Evolutionary conservation across 2,888 invertebrate genomes (phyloP).

Genomic region (Epistrophe grossulariae): DNA sequence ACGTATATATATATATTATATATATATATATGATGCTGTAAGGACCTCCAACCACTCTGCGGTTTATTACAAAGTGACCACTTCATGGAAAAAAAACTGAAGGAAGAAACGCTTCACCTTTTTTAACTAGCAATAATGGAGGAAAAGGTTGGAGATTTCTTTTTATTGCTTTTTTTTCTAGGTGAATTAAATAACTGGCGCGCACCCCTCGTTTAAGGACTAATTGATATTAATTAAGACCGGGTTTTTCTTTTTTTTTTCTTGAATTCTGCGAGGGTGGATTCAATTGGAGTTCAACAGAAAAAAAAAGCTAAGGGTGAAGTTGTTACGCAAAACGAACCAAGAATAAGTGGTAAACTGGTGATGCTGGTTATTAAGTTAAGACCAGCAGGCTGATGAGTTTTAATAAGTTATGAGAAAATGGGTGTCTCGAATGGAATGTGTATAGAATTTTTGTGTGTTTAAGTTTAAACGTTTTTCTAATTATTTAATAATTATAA

Average conservation of each 20-base stretch:
- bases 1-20: background rate
- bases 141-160: slow-evolving; percentile 15
- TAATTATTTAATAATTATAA: background rate
- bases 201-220: slow-evolving; percentile 68
- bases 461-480: background rate
- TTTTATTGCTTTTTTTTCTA: slow-evolving; percentile 15
- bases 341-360: slow-evolving; percentile 8
- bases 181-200: slow-evolving; percentile 53
- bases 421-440: background rate
- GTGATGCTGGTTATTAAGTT: background rate
- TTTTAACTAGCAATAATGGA: background rate
- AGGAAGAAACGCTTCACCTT: slow-evolving; percentile 43
- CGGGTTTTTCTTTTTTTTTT: slow-evolving; percentile 42
- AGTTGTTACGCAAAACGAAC: slow-evolving; percentile 42
- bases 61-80: slow-evolving; percentile 75
- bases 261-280: slow-evolving; percentile 35
- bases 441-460: background rate
- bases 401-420: background rate
- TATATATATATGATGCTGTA: background rate
- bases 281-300: background rate
- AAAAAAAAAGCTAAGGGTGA: slow-evolving; percentile 10
- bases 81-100: slow-evolving; percentile 61
- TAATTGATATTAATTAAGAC: slow-evolving; percentile 76
- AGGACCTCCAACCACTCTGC: slow-evolving; percentile 61
- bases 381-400: background rate